Evolutionary conservation across 2,797 vertebrate genomes (phyloP).

Genomic region (Paramormyrops hopkinsi): DNA sequence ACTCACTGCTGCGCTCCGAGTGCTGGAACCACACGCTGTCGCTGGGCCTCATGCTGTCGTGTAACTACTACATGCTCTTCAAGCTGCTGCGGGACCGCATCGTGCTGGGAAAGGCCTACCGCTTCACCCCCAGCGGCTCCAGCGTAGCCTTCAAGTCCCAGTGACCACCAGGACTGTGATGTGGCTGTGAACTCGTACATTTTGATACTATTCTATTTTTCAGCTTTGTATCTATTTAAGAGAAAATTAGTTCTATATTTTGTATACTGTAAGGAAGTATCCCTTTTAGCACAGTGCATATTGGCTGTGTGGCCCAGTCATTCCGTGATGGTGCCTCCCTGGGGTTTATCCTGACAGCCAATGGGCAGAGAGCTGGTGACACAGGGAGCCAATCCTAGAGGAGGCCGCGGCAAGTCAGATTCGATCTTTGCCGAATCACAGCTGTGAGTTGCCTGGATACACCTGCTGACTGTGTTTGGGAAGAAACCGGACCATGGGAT

Average conservation of each 20-base stretch:
- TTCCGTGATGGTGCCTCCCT: background rate
- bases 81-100: slow-evolving; percentile 95
- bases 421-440: background rate
- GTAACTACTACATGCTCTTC: slow-evolving; percentile 98
- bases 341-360: background rate
- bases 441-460: background rate
- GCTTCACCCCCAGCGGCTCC: slow-evolving; percentile 75
- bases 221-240: slow-evolving; percentile 99
- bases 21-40: slow-evolving; percentile 99
- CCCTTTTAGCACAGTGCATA: background rate
- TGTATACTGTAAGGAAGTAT: slow-evolving; percentile 84
- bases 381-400: background rate
- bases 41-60: slow-evolving; percentile 95
- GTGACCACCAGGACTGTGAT: slow-evolving; percentile 42
- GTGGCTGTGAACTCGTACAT: slow-evolving; percentile 62
- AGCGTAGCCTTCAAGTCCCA: slow-evolving; percentile 80
- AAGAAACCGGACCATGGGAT: background rate
- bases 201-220: slow-evolving; percentile 99
- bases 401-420: background rate
- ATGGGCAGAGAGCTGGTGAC: slow-evolving; percentile 19
- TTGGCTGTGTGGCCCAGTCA: background rate
- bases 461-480: slow-evolving; percentile 14
- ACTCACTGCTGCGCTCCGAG: slow-evolving; percentile 93
- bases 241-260: slow-evolving; percentile 94
- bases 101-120: slow-evolving; percentile 92